Evolutionary conservation across 2,797 vertebrate species (phyloP), one percentile per base, ranked within the genome.

Genomic region (Smutsia temminckii): DNA sequence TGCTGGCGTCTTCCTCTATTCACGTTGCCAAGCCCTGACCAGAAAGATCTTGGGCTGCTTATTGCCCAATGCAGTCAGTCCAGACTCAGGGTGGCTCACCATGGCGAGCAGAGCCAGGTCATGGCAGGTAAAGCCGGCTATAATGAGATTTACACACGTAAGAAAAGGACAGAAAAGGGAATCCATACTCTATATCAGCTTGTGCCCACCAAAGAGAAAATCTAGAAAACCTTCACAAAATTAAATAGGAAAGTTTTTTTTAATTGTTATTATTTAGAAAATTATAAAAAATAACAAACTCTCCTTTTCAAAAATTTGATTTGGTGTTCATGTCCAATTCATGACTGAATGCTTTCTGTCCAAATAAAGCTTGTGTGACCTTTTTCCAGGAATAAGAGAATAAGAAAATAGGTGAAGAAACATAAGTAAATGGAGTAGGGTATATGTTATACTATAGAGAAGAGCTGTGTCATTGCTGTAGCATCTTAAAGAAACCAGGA

Each of bases 1-100:
- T 85, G 63, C 68, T 97, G 96, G 97, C 96, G 89, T 51, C 95
- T 86, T 92, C 71, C 66, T 93, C n/a, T 32, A 46, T 89, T 86
- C 46, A 11, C 16, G 53, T 81, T 97, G 97, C 96, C 97, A 98
- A 97, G 92, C 63, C 21, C 96, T 98, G 96, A 97, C 96, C 96
- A 97, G 95, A 97, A 97, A 96, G 96, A 90, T 97, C 95, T 96
- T 95, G 89, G 96, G 75, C 75, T 61, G 83, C 25, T 42, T 92
- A 75, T 95, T 97, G 78, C 96, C 89, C 79, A 91, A 69, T 91
- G 80, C 20, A 4, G 63, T 96, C 83, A 93, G 77, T 89, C 83
- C 84, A 95, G 92, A 93, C 93, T 37, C 83, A 74, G 94, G 90
- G 61, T 83, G 40, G 75, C 89, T 96, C 66, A 77, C 83, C 88